These are phyloP conservation scores for Oedothorax gibbosus DNA, from an alignment of 1,140 invertebrate species.

Conservation along the genomic window DNA sequence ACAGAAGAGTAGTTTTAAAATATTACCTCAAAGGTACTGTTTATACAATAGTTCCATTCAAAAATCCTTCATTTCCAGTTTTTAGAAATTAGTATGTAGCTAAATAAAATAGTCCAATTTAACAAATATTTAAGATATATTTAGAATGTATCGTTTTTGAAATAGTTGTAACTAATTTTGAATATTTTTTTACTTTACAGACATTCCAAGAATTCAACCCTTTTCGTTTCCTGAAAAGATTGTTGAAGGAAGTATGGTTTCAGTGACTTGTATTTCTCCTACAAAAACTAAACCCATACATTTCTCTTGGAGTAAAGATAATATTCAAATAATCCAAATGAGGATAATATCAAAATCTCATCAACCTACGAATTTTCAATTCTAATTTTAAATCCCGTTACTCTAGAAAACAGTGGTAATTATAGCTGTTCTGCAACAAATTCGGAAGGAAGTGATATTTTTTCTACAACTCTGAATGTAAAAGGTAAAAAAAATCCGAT, in stretches of 20 bases:
- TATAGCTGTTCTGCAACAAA: constrained; percentile 63
- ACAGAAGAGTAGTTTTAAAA: too few species aligned
- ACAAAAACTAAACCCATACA: constrained; percentile 14
- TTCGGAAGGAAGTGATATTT: constrained; percentile 36
- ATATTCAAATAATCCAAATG: background rate
- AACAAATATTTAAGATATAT: too few species aligned
- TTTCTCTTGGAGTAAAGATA: constrained; percentile 42
- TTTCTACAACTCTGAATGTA: constrained; percentile 42
- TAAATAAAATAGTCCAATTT: too few species aligned
- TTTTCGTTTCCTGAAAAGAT: constrained; percentile 33
- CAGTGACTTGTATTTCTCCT: constrained; percentile 15
- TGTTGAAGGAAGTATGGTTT: constrained; percentile 18
- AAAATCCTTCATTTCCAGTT: too few species aligned
- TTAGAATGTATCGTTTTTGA: too few species aligned
- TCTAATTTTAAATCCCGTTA: constrained; percentile 79
- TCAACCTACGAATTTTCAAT: constrained; percentile 46
- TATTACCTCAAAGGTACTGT: too few species aligned
- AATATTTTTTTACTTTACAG: background rate
- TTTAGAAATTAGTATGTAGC: too few species aligned
- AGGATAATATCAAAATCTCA: constrained; percentile 13
- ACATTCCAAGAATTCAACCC: constrained; percentile 19
- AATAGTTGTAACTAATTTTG: too few species aligned
- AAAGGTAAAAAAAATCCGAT: constrained; percentile 30
- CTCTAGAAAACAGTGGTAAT: constrained; percentile 72
- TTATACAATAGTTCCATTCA: too few species aligned